Evolutionary conservation across 1,140 invertebrate genomes (phyloP).

Genomic region (Drosophila pallidifrons): DNA sequence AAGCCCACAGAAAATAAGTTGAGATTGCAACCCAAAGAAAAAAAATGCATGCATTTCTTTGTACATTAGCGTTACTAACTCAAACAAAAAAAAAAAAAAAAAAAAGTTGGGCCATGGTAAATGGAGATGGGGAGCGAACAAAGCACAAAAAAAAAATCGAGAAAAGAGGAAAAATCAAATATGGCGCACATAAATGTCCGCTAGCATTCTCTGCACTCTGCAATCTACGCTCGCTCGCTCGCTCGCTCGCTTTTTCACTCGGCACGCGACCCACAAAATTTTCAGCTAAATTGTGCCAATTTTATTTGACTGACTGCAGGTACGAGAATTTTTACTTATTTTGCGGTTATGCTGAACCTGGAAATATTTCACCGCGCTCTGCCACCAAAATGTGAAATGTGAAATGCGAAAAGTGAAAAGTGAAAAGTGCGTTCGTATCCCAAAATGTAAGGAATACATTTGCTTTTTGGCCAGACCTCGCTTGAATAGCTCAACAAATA

Average conservation of each 20-base stretch:
- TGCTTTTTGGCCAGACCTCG: conserved; percentile 4
- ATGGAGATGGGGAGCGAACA: background rate
- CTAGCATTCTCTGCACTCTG: background rate
- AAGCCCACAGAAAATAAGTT: background rate
- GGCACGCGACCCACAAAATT: background rate
- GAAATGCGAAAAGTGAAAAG: conserved; percentile 7
- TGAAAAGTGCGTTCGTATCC: conserved; percentile 18
- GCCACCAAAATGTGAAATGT: no score
- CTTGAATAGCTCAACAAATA: conserved; percentile 36
- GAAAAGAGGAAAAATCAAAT: background rate
- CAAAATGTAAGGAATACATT: conserved; percentile 10
- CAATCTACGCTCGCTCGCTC: no score
- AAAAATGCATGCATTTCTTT: conserved; percentile 1
- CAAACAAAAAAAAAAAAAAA: background rate
- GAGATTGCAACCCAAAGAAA: background rate
- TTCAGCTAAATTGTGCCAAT: conserved; percentile 28
- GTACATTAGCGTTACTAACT: conserved; percentile 5
- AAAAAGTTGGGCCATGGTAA: background rate
- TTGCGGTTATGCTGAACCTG: conserved; percentile 11
- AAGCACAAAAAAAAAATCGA: background rate
- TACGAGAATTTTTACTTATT: conserved; percentile 18
- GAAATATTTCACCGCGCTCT: background rate
- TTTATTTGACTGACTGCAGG: conserved; percentile 19
- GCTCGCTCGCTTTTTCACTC: background rate
- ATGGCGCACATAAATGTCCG: background rate